Evolutionary conservation across 2,888 invertebrate genomes (phyloP), one percentile per base, ranked within the genome.

Genomic region (Papilio demoleus): DNA sequence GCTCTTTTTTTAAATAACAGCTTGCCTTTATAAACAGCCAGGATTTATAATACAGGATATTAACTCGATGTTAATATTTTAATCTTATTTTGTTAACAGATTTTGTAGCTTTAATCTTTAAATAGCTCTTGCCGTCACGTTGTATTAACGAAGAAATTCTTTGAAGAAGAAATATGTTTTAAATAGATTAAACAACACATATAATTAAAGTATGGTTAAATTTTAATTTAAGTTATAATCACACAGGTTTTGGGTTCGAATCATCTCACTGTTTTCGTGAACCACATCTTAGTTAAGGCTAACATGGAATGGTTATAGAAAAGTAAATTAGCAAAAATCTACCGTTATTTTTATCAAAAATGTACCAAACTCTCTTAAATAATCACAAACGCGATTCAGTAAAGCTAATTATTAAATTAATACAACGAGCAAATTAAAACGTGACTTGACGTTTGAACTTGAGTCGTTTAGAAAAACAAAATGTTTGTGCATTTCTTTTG

Each of bases 1-100:
- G 47, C 47, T 47, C 17, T n/a, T n/a, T 47, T 47, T 47, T 22
- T 64, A 50, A 64, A 63, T 50, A 47, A 64, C 38, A 36, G 11
- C 38, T 22, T 50, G 36, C 63, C 47, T 50, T 64, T 38, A 50
- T 50, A 50, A 64, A 22, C 12, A 45, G 12, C 19, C 27, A 27
- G 11, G 22, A n/a, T 47, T 47, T 22, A 45, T 11, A 5, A 47
- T 47, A 22, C 22, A 47, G 47, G 22, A 47, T 12, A 47, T 47
- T 47, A 47, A 19, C 47, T 47, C 19, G 47, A 47, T 22, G 22
- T 22, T 47, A 47, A 22, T 47, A 47, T 22, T 47, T 47, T 22
- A 8, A 19, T 45, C 9, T 8, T 45, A 19, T 19, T 45, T 45
- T 19, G 9, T 45, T 19, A 1, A 17, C 2, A 40, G 40, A 40